phyloP scores from a whole-genome alignment of 2,113 vertebrate species.

The Apeltes quadracus region DNA sequence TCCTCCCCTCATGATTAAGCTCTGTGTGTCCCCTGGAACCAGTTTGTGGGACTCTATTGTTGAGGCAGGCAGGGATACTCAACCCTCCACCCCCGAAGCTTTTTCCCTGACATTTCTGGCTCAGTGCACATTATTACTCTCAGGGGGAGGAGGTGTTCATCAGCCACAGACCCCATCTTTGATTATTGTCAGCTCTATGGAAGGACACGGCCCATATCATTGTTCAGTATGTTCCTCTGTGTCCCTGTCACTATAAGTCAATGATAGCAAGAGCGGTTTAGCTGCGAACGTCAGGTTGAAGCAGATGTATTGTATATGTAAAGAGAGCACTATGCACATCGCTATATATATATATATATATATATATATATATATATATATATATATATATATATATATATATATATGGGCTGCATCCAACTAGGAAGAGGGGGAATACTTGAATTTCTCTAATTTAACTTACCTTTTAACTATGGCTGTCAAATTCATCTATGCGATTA shows the following conservation, averaged over 20 bases:
- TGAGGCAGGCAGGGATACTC: conserved; percentile 27
- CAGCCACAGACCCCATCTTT: conserved; percentile 58
- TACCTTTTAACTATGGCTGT: no score
- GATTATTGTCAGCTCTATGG: conserved; percentile 53
- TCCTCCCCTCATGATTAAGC: conserved; percentile 42
- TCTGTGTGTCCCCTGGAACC: conserved; percentile 37
- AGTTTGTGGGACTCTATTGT: conserved; percentile 25
- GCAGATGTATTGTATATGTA: neutral
- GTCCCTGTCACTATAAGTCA: conserved; percentile 54
- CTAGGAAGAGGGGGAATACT: no score
- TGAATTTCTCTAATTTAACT: no score
- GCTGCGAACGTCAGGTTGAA: conserved; percentile 17
- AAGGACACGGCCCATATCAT: conserved; percentile 51
- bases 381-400: neutral
- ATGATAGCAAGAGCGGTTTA: conserved; percentile 37
- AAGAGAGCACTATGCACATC: neutral
- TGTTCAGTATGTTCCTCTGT: conserved; percentile 41
- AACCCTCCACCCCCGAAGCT: conserved; percentile 12
- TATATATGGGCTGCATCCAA: neutral
- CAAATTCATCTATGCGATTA: no score
- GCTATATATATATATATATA: neutral
- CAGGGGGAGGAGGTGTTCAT: conserved; percentile 57
- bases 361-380: neutral
- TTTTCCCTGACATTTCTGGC: conserved; percentile 51
- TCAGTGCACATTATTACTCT: conserved; percentile 61